A percentile compares a stretch with the other conserved stretches of the same genome.
phyloP scores from a whole-genome alignment of 2,797 vertebrate species.

The Danio tinwini region DNA sequence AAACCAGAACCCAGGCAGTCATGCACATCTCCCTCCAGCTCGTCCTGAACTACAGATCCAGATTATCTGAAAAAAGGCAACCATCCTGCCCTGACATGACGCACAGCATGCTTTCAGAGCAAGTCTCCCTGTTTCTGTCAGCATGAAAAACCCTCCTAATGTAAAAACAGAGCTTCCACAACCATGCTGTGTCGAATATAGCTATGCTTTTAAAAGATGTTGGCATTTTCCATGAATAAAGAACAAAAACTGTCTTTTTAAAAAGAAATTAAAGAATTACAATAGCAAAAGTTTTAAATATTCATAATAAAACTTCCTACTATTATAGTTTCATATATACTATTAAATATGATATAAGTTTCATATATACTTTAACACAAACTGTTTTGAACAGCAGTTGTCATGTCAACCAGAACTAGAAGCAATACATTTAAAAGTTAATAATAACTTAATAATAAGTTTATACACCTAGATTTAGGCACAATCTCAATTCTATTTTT shows the following conservation, averaged over 20 bases:
- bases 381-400: no score
- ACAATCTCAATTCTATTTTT: no score
- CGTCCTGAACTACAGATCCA: slow-evolving; percentile 18
- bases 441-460: no score
- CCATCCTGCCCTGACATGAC: slow-evolving; percentile 45
- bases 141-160: slow-evolving; percentile 15
- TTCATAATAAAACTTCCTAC: no score
- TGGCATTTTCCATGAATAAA: not conserved
- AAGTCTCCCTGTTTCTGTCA: slow-evolving; percentile 44
- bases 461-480: no score
- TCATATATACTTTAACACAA: no score
- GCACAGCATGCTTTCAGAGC: slow-evolving; percentile 66
- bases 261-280: no score
- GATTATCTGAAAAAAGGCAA: slow-evolving; percentile 10
- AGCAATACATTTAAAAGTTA: no score
- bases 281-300: no score
- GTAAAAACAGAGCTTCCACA: slow-evolving; percentile 68
- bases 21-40: slow-evolving; percentile 49
- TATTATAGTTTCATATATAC: no score
- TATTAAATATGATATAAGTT: no score
- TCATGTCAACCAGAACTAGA: no score
- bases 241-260: not conserved
- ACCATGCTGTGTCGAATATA: not conserved
- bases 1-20: slow-evolving; percentile 33
- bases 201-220: not conserved